Base-by-base conservation (phyloP, 2,888 invertebrate species). In the Volucella zonaria region DNA sequence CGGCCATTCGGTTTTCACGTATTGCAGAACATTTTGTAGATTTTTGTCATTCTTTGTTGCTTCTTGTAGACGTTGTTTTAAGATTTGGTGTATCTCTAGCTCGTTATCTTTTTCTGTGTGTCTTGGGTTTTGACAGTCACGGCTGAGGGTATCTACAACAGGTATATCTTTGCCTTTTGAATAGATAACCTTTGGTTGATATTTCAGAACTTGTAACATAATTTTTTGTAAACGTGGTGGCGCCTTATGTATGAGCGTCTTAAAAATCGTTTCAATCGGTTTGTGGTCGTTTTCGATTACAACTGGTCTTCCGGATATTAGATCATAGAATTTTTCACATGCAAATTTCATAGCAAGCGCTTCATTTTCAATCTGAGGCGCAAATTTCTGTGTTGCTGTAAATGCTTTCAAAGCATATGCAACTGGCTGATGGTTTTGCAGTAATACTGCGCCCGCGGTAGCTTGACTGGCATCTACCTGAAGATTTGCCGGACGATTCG, bases 241-340 rank as follows among this genome's bases (percentile, higher is more conserved):
- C 1, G 68, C 77, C 15, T 8, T 51, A 12, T 58, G 64, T 43
- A 70, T 54, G 9, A 58, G 40, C 78, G 88, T 89, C 47, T 79
- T 87, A 49, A 89, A 88, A 47, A 89, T 88, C 9, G 87, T 62
- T 52, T 87, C 88, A 12, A 89, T 61, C 4, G 89, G 89, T 40
- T 75, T 75, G 51, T 75, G 78, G 88, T 88, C 52, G 89, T 89
- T 88, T 70, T 75, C 67, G 75, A 83, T 87, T 78, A 18, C 88
- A 51, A 75, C 59, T 15, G 43, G 45, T 43, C 47, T 75, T 47
- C 73, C 54, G 45, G 62, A 73, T 54, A 62, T 62, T 73, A 73
- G 43, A 23, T 73, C 73, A 42, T 89, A 87, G 74, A 89, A 90
- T 61, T 88, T 88, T 45, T 86, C 68, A 59, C 66, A 75, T 43